These are phyloP conservation scores for Orchestes rusci DNA, from an alignment of 2,888 invertebrate species.

Conservation along the genomic window DNA sequence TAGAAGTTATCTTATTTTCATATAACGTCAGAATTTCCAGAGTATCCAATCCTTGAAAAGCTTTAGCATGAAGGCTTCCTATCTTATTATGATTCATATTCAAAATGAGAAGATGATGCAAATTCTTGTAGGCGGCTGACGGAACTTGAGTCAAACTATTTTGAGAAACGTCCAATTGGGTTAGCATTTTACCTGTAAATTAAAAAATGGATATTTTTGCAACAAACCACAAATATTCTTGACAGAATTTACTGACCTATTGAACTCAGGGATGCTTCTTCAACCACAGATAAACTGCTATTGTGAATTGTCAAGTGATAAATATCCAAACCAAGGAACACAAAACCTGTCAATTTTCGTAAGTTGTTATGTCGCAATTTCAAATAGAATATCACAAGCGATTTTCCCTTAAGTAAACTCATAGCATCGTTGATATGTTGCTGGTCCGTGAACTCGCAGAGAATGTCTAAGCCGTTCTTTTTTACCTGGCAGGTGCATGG, in stretches of 20 bases:
- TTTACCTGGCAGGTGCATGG: slow-evolving; percentile 81
- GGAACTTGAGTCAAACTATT: slow-evolving; percentile 77
- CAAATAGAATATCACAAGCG: slow-evolving; percentile 78
- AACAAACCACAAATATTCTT: slow-evolving; percentile 4
- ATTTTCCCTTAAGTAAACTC: slow-evolving; percentile 72
- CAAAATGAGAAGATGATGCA: slow-evolving; percentile 76
- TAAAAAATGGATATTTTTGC: slow-evolving; percentile 6
- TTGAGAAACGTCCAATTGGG: slow-evolving; percentile 81
- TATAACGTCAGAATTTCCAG: slow-evolving; percentile 81
- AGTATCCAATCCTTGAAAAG: slow-evolving; percentile 81
- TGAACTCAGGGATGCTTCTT: slow-evolving; percentile 80
- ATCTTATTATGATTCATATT: slow-evolving; percentile 87
- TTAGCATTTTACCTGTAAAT: slow-evolving; percentile 69
- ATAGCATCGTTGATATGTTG: slow-evolving; percentile 73
- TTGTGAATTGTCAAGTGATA: slow-evolving; percentile 83
- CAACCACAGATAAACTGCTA: slow-evolving; percentile 80
- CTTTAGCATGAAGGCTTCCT: slow-evolving; percentile 66
- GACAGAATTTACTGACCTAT: slow-evolving; percentile 55
- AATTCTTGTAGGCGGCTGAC: slow-evolving; percentile 68
- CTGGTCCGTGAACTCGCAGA: slow-evolving; percentile 81
- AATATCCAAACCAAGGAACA: slow-evolving; percentile 81
- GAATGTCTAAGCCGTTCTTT: slow-evolving; percentile 80
- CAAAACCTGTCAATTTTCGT: slow-evolving; percentile 76
- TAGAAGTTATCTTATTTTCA: slow-evolving; percentile 72
- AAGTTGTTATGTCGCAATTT: slow-evolving; percentile 81